Evolutionary conservation across 2,797 vertebrate species (phyloP), one percentile per base, ranked within the genome.

Genomic region (Paramormyrops hopkinsi): DNA sequence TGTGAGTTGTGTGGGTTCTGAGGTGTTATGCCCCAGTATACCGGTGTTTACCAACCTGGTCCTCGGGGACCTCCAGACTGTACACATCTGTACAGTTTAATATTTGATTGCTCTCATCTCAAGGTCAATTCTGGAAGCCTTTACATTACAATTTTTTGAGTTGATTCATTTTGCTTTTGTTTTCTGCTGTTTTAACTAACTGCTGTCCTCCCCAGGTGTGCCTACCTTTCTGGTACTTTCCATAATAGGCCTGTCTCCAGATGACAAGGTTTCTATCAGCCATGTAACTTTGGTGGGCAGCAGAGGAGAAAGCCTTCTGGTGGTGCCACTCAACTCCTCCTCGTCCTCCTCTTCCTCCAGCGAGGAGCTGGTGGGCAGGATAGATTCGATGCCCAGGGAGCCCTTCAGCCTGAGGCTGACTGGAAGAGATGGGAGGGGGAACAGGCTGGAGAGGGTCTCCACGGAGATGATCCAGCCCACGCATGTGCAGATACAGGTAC

Each of bases 361-460:
- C 85, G 90, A 92, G 69, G 95, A 96, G 92, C 91, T 96, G 88
- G 93, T 97, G 53, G 95, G 96, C 22, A 44, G 90, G 89, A 91
- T 96, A 88, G 93, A 93, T 12, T 92, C 93, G 1, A 91, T 97
- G 89, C 96, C 96, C 88, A 92, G 86, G 59, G 91, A 90, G 9
- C 94, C 95, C 4, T 97, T 98, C 92, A 95, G 94, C n/a, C 90
- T 98, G 53, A 92, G 92, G 84, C 93, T 97, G 9, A 93, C 92
- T 1, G 97, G 97, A 29, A 92, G 25, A 54, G 96, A 97, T 76
- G 22, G 91, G 19, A 90, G 2, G 2, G 96, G 96, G 8, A 93
- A 90, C 90, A 90, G 46, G 65, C 90, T 98, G 89, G 95, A 95
- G 92, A 95, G 97, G 89, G 94, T 94, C 8, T 97, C 97, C 50